Evolutionary conservation across 92 coral and sea anemone genomes (phyloP), one percentile per base, ranked within the genome.

Genomic region (Chrysogorgia sp.): DNA sequence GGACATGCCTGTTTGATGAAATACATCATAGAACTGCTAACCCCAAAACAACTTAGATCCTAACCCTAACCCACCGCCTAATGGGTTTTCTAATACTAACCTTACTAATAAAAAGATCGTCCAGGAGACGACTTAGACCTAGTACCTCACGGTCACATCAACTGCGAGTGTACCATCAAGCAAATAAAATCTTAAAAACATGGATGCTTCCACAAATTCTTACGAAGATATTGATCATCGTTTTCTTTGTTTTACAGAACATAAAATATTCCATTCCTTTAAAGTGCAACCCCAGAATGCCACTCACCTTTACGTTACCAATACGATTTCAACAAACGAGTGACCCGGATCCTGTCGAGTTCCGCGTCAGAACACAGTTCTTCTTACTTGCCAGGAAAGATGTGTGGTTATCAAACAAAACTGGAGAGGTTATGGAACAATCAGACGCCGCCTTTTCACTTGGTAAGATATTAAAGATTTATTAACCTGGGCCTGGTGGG

Each of bases 321-420:
- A 96, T 96, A 81, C 85, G 97, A 60, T 96, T 96, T 85, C 99
- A 96, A 85, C 99, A 96, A 86, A 87, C 92, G 26, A 90, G 86
- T 63, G 99, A 96, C 63, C 99, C 99, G 77, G 99, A 92, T 31
- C 90, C 99, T 22, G 96, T 92, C 52, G 89, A 87, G 70, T 96
- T 96, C 68, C 89, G 90, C 12, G 89, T 96, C 23, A 82, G 92
- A 2, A 93, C 92, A 23, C 87, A 87, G 87, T 96, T 96, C 80
- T 84, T 83, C 58, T 82, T 96, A 31, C 86, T 92, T 75, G 79
- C 92, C 32, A 86, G 88, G 45, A 81, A 78, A 50, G 82, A 71
- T 15, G 63, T 81, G 53, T 96, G 99, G 99, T 58, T 96, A 75
- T 63, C 85, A 3, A 65, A 79, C 4, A 58, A 92, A 57, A 60